Evolutionary conservation across 2,888 invertebrate genomes (phyloP).

Genomic region (Miltochrista miniata): DNA sequence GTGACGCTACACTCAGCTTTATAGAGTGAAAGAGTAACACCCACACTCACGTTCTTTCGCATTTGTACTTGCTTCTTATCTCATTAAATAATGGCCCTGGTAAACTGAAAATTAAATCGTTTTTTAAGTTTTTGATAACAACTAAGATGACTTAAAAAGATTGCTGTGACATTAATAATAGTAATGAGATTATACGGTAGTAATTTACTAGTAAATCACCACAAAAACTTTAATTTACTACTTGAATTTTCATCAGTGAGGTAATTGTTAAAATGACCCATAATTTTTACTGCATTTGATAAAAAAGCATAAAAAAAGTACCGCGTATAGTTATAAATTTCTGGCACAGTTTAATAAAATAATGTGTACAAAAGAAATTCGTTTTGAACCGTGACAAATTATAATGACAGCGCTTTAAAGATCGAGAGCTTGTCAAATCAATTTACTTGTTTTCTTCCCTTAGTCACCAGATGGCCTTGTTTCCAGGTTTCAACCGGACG

Average conservation of each 20-base stretch:
- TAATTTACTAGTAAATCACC: not conserved
- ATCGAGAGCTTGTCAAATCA: conserved; percentile 12
- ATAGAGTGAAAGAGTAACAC: no score
- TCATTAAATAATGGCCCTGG: no score
- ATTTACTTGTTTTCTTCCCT: conserved; percentile 17
- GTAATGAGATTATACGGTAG: no score
- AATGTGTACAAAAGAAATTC: conserved; percentile 11
- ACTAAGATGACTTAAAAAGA: no score
- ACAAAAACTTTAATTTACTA: no score
- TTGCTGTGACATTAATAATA: not conserved
- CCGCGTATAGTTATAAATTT: not conserved
- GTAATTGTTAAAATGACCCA: no score
- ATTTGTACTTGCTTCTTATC: no score
- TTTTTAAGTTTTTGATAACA: no score
- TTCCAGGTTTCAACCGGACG: conserved; percentile 8
- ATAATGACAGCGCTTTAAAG: conserved; percentile 8
- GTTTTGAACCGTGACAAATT: conserved; percentile 14
- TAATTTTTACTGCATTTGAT: not conserved
- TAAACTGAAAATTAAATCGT: no score
- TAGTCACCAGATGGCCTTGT: conserved; percentile 9
- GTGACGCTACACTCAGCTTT: no score
- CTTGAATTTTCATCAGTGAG: no score
- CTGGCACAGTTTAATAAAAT: conserved; percentile 4
- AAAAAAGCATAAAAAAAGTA: not conserved
- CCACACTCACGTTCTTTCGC: no score